Evolutionary conservation across 2,113 vertebrate species (phyloP).

Genomic region (Okapia johnstoni): DNA sequence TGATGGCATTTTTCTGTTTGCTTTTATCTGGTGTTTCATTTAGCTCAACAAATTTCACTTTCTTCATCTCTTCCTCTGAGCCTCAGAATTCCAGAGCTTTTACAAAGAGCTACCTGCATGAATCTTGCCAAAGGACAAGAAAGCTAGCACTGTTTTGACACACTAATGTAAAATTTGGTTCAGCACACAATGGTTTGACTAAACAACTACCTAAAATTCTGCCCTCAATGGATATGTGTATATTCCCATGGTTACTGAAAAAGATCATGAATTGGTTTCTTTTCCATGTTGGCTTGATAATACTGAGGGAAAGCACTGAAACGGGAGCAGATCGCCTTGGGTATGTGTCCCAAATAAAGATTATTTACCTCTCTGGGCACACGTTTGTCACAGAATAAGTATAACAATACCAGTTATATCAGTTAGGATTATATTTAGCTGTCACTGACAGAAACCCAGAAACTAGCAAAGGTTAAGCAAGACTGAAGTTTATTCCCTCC

Average conservation of each 20-base stretch:
- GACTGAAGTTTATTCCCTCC: not conserved
- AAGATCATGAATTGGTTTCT: not conserved
- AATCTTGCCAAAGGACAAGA: not conserved
- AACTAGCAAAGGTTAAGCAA: not conserved
- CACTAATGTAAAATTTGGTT: not conserved
- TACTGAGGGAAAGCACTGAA: not conserved
- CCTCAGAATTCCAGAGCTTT: not conserved
- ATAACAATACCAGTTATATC: not conserved
- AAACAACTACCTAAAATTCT: slow-evolving; percentile 5
- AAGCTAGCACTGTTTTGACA: not conserved
- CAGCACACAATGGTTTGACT: not conserved
- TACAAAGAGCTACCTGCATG: not conserved
- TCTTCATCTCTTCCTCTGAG: not conserved
- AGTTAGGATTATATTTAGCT: not conserved
- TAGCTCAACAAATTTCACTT: not conserved
- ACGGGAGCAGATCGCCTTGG: not conserved
- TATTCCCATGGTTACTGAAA: not conserved
- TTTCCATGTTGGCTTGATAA: not conserved
- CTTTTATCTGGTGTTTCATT: slow-evolving; percentile 36
- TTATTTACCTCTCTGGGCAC: not conserved
- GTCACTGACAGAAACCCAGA: not conserved
- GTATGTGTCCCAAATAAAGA: not conserved
- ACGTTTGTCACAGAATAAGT: not conserved
- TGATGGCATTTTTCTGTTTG: slow-evolving; percentile 24
- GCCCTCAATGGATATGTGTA: not conserved